phyloP scores from a whole-genome alignment of 2,888 invertebrate species.

The Ormyrus pomaceus region DNA sequence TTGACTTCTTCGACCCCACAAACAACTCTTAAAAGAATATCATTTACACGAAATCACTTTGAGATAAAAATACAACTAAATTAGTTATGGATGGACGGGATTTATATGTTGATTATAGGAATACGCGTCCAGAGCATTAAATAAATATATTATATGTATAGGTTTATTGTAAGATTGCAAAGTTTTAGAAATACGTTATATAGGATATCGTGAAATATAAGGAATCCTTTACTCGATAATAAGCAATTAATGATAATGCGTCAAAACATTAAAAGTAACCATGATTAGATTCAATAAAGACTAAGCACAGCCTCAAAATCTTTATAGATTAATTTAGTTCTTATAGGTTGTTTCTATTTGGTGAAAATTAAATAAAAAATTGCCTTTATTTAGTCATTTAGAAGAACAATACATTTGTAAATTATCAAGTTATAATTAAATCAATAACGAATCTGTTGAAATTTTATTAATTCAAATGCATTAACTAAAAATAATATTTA shows the following conservation, averaged over 20 bases:
- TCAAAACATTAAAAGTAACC: constrained; percentile 38
- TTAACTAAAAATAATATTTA: no score
- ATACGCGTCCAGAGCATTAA: constrained; percentile 63
- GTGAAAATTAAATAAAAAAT: background rate
- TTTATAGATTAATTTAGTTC: background rate
- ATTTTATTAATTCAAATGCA: no score
- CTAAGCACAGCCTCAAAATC: background rate
- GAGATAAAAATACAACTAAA: constrained; percentile 34
- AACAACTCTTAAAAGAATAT: background rate
- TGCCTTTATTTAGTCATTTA: background rate
- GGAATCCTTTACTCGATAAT: constrained; percentile 55
- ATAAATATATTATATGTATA: constrained; percentile 54
- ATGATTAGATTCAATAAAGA: constrained; percentile 22
- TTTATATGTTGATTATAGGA: constrained; percentile 63
- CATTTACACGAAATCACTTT: constrained; percentile 34
- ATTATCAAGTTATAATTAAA: background rate
- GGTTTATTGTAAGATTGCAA: constrained; percentile 52
- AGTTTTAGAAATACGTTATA: constrained; percentile 60
- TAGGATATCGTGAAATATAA: constrained; percentile 53
- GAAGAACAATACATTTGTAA: background rate
- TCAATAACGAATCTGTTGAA: no score
- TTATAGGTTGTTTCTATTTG: background rate
- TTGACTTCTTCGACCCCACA: no score
- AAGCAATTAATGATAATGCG: constrained; percentile 54
- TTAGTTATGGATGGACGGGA: constrained; percentile 50